Base-by-base conservation (phyloP, 2,113 vertebrate species). In the Oostethus manadensis region DNA sequence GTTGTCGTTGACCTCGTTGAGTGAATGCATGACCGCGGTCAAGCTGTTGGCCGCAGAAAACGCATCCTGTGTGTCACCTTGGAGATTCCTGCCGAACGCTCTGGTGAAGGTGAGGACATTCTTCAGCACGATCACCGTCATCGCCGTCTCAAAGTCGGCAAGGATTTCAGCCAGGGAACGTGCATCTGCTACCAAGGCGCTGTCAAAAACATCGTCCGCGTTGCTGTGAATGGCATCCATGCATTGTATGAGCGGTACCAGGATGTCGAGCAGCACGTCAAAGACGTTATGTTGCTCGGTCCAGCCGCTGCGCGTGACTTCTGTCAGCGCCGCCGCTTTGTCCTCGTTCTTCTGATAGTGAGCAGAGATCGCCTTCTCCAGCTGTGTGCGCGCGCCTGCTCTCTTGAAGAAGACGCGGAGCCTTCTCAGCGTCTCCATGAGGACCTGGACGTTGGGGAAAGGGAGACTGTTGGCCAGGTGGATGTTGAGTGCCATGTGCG, bases 1-100 rank as follows among this genome's bases (percentile, higher is more conserved):
- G 64, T 97, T 95, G 38, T 96, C 94, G 66, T 93, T 92, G 50
- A 97, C 92, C 75, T 97, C 94, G 0, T 95, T 95, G 6, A 97
- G 88, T 1, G 94, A 93, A 77, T 96, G 93, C 61, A 96, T 74
- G 13, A 96, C 94, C 0, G 94, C 93, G 0, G 93, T 96, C 47
- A 97, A 61, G 67, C 93, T 96, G 83, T 90, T 92, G 62, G 93
- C 92, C 4, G 94, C 94, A 33, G 93, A 92, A 68, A 93, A 97
- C 22, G 93, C 90, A 13, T 95, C 92, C 0, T 92, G 90, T 0
- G 93, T 93, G 47, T 92, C 91, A 0, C 93, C 92, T 60, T 96
- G 93, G 59, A 97, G 91, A 33, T 96, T 95, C 60, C 88, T 94
- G 4, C 94, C 94, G 0, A 95, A 95, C 0, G 94, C 94, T 64